Percentiles rank a stretch among this genome's conserved stretches.
phyloP scores from a whole-genome alignment of 2,888 invertebrate species.

The Barypeithes pellucidus region DNA sequence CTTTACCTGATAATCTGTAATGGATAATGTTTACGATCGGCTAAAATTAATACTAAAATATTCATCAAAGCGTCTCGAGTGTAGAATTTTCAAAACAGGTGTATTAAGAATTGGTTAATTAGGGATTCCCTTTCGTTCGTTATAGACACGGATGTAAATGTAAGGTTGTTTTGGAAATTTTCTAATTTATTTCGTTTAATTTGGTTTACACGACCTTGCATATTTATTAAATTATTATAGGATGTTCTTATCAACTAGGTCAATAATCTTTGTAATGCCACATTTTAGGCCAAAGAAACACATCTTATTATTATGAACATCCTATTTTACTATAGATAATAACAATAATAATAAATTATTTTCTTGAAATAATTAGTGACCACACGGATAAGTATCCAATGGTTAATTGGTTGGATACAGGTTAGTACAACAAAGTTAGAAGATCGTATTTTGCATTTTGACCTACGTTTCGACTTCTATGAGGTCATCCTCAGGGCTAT shows the following conservation, averaged over 20 bases:
- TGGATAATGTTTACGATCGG: neutral
- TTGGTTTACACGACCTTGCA: too few species aligned
- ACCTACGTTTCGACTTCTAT: too few species aligned
- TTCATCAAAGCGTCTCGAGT: conserved; percentile 10
- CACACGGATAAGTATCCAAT: too few species aligned
- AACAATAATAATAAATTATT: too few species aligned
- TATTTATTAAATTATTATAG: neutral
- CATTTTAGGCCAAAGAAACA: neutral
- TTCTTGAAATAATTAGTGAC: too few species aligned
- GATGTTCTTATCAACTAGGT: neutral
- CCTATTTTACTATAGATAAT: too few species aligned
- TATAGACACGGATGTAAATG: neutral
- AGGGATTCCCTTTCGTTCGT: conserved; percentile 5
- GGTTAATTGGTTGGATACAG: too few species aligned
- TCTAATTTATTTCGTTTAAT: neutral
- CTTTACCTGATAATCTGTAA: conserved; percentile 1
- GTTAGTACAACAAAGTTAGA: too few species aligned
- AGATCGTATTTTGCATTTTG: too few species aligned
- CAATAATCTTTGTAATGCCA: neutral
- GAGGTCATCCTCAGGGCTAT: too few species aligned
- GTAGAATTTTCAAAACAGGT: conserved; percentile 16
- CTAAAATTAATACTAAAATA: conserved; percentile 16
- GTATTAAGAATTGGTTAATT: conserved; percentile 7
- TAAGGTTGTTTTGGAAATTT: conserved; percentile 5
- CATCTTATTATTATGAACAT: too few species aligned